These are phyloP conservation scores for Xiphorhynchus erythropygius DNA, from an alignment of 2,797 vertebrate genomes.

Conservation along the genomic window DNA sequence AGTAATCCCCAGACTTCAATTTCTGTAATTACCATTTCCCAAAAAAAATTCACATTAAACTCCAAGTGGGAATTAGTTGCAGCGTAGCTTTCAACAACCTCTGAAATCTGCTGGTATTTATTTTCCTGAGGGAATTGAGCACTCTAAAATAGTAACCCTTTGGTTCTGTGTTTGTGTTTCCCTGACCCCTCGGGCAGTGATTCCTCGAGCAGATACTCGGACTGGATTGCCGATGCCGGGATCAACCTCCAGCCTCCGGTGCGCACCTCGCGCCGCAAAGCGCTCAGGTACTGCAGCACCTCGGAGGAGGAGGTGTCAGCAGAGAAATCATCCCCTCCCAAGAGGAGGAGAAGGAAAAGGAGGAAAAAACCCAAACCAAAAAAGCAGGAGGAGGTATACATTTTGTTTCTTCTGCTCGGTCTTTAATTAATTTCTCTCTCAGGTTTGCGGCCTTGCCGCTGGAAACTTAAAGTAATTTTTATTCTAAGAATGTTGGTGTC, in stretches of 20 bases:
- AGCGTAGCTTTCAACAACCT: fast-evolving
- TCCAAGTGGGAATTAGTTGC: background rate
- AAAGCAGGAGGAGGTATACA: conserved; percentile 70
- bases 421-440: background rate
- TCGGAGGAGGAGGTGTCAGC: conserved; percentile 89
- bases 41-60: fast-evolving
- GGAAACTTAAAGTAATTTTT: background rate
- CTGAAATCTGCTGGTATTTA: background rate
- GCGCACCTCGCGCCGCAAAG: conserved; percentile 82
- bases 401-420: fast-evolving
- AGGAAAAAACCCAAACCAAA: conserved; percentile 76
- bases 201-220: conserved; percentile 91
- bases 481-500: background rate
- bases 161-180: background rate
- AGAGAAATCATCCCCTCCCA: conserved; percentile 75
- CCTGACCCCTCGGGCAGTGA: conserved; percentile 70
- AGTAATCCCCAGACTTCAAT: background rate
- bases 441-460: fast-evolving
- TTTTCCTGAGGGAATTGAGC: background rate
- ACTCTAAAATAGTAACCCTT: background rate
- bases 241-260: conserved; percentile 88
- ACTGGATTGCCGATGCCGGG: conserved; percentile 94
- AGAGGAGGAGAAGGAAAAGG: conserved; percentile 76
- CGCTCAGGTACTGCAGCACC: conserved; percentile 81
- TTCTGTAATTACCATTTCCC: background rate